Conservation (phyloP, 2,888 invertebrate genomes). For the Harmothoe impar region DNA sequence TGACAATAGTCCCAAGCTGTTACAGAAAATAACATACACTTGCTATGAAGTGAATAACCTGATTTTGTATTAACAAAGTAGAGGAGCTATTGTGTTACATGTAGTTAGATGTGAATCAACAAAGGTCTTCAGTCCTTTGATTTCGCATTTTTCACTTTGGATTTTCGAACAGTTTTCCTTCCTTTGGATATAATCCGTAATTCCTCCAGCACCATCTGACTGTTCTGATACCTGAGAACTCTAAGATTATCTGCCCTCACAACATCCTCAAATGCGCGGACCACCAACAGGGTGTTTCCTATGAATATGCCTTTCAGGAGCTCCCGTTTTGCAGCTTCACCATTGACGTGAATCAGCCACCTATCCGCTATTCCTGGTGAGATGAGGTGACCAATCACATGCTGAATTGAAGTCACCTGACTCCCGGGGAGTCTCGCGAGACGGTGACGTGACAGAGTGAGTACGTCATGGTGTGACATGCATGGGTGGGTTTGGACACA, state of each 20-base stretch:
- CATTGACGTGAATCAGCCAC: conserved; percentile 18
- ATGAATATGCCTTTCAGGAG: not conserved
- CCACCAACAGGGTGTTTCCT: not conserved
- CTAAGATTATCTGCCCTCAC: not conserved
- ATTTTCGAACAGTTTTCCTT: not conserved
- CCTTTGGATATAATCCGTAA: not conserved
- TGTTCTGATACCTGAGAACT: not conserved
- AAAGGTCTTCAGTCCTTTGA: not conserved
- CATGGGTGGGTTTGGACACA: not conserved
- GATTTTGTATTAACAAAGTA: no score
- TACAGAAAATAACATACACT: no score
- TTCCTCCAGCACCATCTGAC: not conserved
- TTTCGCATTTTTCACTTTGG: not conserved
- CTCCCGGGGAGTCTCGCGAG: not conserved
- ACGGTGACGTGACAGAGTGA: not conserved
- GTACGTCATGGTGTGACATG: conserved; percentile 12
- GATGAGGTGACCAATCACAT: conserved; percentile 31
- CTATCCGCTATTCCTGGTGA: not conserved
- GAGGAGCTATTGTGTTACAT: no score
- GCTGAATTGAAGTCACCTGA: not conserved
- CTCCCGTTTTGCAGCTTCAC: not conserved
- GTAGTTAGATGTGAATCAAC: no score
- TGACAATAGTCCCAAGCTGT: no score
- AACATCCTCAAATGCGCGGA: not conserved
- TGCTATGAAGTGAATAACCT: no score